Evolutionary conservation across 2,113 vertebrate genomes (phyloP), one percentile per base, ranked within the genome.

Genomic region (Nerophis lumbriciformis): DNA sequence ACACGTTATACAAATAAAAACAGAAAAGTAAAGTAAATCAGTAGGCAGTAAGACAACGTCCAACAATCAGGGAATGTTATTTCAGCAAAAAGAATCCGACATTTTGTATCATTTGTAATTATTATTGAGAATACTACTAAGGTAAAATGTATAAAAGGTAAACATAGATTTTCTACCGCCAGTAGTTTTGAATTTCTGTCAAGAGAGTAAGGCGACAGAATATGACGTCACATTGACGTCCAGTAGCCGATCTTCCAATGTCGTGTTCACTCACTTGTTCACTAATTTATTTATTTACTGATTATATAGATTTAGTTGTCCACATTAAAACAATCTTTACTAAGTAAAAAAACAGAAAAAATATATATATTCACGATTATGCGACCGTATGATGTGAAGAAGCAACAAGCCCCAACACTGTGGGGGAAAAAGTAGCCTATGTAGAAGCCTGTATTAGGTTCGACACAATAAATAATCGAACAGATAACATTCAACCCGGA

Each of bases 171-270:
- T 53, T 67, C 35, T 72, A 79, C 82, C 85, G 79, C 83, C 79
- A 80, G 61, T 3, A 38, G 19, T 37, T 82, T 83, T 71, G 52
- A 84, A 84, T 19, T 19, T 48, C 19, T 55, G 53, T 52, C 45
- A 10, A 36, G 1, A 3, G 16, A 11, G 37, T 52, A 10, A 8
- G 65, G 57, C 66, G 1, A 5, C 36, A 0, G 4, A 8, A 56
- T 15, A 78, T 83, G 79, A 73, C 77, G 79, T 82, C 77, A 82
- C 6, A 4, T 9, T 47, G 28, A 28, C 28, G 28, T 1, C 28
- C 21, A n/a, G 0, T 14, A 44, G 6, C 3, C 15, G 10, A 19
- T 59, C 19, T 12, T 47, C 8, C 21, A 7, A 44, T 45, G 0
- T 15, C 28, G 14, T 37, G 14, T 60, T 15, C 15, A 28, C 8